These are phyloP conservation scores for silkworm (Bombyx mori) DNA, from an alignment of 1,140 invertebrate species.

Conservation along the genomic window DNA sequence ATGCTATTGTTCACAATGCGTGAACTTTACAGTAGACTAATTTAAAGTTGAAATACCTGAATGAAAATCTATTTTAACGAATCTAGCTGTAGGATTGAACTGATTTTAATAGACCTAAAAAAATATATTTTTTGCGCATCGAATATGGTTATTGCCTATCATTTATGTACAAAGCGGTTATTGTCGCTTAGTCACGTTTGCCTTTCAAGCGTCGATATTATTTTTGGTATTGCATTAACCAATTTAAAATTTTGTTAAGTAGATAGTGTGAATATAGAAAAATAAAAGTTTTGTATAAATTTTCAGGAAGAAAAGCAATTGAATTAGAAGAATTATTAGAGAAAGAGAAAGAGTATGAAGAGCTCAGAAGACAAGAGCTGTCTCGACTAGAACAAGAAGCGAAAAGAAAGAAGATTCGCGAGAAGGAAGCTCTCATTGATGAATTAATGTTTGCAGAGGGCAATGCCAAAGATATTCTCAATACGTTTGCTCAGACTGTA, in stretches of 20 bases:
- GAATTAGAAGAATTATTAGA: constrained; percentile 92
- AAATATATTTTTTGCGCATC: too few relatives aligned
- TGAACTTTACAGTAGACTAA: too few relatives aligned
- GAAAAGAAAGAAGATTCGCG: constrained; percentile 86
- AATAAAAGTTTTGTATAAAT: background rate
- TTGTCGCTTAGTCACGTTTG: too few relatives aligned
- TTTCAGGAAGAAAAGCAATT: constrained; percentile 76
- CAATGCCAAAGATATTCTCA: constrained; percentile 90
- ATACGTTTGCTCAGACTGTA: constrained; percentile 82
- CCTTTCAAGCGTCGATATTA: too few relatives aligned
- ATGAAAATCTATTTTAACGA: too few relatives aligned
- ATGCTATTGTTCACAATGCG: too few relatives aligned
- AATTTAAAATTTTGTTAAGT: background rate
- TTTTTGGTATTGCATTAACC: background rate
- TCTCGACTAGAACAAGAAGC: constrained; percentile 78
- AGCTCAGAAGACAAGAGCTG: constrained; percentile 76
- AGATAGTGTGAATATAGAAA: background rate
- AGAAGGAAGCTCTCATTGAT: constrained; percentile 93
- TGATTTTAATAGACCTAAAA: too few relatives aligned
- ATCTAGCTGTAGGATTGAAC: too few relatives aligned
- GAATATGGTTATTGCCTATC: too few relatives aligned
- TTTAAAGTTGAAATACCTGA: too few relatives aligned
- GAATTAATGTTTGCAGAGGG: constrained; percentile 94
- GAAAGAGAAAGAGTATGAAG: constrained; percentile 82
- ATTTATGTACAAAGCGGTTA: too few relatives aligned